phyloP scores from a whole-genome alignment of 2,888 invertebrate species.

The Tetranychus truncatus region DNA sequence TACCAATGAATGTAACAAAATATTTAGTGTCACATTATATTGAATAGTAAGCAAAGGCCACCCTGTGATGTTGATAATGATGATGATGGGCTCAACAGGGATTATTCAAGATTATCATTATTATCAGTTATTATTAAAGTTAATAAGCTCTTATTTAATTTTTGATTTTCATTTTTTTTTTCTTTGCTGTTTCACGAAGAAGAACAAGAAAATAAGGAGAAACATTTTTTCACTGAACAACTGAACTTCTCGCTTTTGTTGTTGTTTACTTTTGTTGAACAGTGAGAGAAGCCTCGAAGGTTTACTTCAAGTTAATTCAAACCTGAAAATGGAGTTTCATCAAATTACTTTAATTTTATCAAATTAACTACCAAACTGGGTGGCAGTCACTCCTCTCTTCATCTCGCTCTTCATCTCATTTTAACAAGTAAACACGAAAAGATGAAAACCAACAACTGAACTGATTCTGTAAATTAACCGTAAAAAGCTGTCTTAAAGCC shows the following conservation, averaged over 20 bases:
- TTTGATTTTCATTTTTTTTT: not conserved
- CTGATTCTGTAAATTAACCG: no score
- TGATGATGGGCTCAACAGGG: not conserved
- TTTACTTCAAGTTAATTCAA: not conserved
- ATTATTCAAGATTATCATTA: not conserved
- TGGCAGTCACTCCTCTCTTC: not conserved
- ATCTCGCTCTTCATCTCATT: not conserved
- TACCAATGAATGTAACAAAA: not conserved
- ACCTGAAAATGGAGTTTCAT: not conserved
- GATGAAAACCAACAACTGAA: not conserved
- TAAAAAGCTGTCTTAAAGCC: no score
- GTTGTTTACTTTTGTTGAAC: not conserved
- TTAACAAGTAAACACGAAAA: not conserved
- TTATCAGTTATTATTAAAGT: not conserved
- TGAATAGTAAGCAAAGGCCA: not conserved
- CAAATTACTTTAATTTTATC: conserved; percentile 1
- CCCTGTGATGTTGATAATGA: not conserved
- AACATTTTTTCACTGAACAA: no score
- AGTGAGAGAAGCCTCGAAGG: not conserved
- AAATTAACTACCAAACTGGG: conserved; percentile 1
- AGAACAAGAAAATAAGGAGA: not conserved
- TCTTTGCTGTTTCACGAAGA: not conserved
- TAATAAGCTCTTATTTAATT: not conserved
- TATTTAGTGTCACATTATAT: not conserved
- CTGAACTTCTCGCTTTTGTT: not conserved